Base-by-base conservation (phyloP, 1,140 invertebrate species). In the Anoplophora glabripennis region DNA sequence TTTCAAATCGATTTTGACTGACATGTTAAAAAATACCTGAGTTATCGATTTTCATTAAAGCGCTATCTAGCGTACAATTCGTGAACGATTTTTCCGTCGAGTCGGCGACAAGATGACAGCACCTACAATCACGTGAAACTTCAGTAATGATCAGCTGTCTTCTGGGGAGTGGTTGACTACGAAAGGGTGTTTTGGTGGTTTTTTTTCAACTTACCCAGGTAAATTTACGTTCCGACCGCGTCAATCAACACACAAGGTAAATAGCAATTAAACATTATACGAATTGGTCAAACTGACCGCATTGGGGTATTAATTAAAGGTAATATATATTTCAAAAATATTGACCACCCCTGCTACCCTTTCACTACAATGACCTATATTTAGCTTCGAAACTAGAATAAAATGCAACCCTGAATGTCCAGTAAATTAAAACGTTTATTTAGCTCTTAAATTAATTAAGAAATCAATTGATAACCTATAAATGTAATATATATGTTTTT, bases 111-210 rank as follows among this genome's bases (percentile, higher is more conserved):
- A 28, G 21, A 67, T 69, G 64, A 67, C 66, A 64, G 53, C 59
- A 63, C 57, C 21, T 49, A 60, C 61, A 68, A 70, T 75, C 74
- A 75, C 74, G 74, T 75, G 74, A 74, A 74, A 71, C 63, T 64
- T 61, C 65, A 73, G 57, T 75, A 73, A 73, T 66, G 72, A 75
- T 75, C 74, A 75, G 72, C 74, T 74, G 73, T 72, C 64, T 61
- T 63, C 58, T 67, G 71, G 74, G 74, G 74, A 75, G 74, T 75
- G 74, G 74, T 75, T 73, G 68, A 60, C 59, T 61, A 52, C 67
- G 52, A 62, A 61, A 61, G 63, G 62, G 63, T 68, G 51, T 42
- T 70, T 68, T 72, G 63, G 52, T 57, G 38, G 38, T 47, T 28
- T 51, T 63, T 54, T 57, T 36, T 17, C 37, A 35, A 53, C 60